These are phyloP conservation scores for Lagopus leucura DNA, from an alignment of 2,113 vertebrate species.

Conservation along the genomic window DNA sequence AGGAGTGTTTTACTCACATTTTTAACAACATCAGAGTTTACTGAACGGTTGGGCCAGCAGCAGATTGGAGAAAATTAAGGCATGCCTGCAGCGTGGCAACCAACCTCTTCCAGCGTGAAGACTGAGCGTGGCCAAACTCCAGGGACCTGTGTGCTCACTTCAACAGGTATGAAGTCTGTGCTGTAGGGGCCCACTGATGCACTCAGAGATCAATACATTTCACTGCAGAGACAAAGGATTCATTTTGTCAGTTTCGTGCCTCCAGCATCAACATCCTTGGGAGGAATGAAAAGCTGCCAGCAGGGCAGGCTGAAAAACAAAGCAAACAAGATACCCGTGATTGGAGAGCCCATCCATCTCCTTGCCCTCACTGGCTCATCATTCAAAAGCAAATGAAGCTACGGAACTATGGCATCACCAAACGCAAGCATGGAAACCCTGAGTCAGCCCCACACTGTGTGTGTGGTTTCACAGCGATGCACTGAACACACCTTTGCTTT, in stretches of 20 bases:
- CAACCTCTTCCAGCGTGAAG: not conserved
- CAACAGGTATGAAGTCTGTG: not conserved
- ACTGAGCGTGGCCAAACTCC: not conserved
- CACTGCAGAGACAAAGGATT: not conserved
- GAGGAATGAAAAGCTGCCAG: conserved; percentile 13
- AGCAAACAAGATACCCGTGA: conserved; percentile 12
- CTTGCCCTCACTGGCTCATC: not conserved
- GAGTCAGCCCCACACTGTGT: not conserved
- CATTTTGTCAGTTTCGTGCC: not conserved
- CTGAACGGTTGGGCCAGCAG: not conserved
- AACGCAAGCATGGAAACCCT: not conserved
- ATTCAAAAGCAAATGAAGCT: not conserved
- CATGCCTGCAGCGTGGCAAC: not conserved
- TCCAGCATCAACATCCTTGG: not conserved
- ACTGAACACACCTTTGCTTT: rapidly evolving
- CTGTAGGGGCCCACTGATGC: not conserved
- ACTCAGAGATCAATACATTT: not conserved
- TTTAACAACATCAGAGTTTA: not conserved
- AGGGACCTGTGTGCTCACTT: not conserved
- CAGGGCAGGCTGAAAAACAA: conserved; percentile 52
- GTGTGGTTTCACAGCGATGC: not conserved
- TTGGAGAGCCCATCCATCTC: not conserved
- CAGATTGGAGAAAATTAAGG: not conserved
- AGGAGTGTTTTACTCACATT: not conserved
- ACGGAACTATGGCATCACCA: not conserved